Conservation (phyloP, 2,888 invertebrate species). For the Polydrusus tereticollis region DNA sequence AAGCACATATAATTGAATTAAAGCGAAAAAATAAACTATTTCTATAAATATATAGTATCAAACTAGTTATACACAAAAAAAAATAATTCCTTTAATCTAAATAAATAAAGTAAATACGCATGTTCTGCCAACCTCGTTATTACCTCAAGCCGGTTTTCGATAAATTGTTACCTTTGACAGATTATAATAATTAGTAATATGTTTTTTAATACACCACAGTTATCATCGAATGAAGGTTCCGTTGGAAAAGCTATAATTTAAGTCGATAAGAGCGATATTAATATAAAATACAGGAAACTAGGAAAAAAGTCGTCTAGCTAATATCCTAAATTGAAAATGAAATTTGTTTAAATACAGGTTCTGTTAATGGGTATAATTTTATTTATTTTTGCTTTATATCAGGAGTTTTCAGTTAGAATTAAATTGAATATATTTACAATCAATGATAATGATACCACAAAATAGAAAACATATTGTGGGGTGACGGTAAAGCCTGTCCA, state of each 20-base stretch:
- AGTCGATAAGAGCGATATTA: constrained; percentile 21
- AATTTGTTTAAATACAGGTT: not conserved
- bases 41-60: not conserved
- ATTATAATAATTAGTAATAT: constrained; percentile 40
- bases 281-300: constrained; percentile 13
- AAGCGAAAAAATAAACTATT: too few species aligned
- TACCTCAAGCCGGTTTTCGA: constrained; percentile 35
- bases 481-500: too few species aligned
- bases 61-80: not conserved
- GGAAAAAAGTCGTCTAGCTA: constrained; percentile 18
- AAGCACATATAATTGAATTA: too few species aligned
- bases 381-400: not conserved
- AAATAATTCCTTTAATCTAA: not conserved
- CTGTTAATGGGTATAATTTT: not conserved
- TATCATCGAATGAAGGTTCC: constrained; percentile 29
- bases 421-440: too few species aligned
- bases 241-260: constrained; percentile 33
- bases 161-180: constrained; percentile 36
- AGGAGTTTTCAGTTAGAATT: too few species aligned
- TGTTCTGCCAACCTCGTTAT: constrained; percentile 32
- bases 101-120: constrained; percentile 40
- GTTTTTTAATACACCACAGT: constrained; percentile 25
- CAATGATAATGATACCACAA: too few species aligned
- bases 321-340: constrained; percentile 8
- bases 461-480: too few species aligned